These are phyloP conservation scores for Dasypolia templi DNA, from an alignment of 2,888 invertebrate species.

Conservation along the genomic window DNA sequence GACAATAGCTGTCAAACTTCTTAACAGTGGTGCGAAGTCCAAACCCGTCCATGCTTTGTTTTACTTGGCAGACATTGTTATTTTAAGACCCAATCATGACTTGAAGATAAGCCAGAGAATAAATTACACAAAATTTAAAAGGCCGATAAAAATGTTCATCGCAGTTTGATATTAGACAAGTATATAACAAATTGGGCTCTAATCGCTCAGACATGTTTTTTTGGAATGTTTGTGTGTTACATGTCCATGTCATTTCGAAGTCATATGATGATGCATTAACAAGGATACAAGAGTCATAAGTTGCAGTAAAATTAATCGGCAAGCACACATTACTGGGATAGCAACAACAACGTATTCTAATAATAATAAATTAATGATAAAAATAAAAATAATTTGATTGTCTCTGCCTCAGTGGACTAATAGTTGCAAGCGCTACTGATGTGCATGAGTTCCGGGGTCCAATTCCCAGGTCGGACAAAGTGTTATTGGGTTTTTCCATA, in stretches of 20 bases:
- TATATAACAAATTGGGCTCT: conserved; percentile 27
- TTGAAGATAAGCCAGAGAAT: conserved; percentile 41
- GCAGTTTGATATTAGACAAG: conserved; percentile 31
- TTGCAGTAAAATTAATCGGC: not conserved
- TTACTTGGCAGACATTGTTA: conserved; percentile 32
- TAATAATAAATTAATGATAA: not conserved
- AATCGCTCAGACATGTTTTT: conserved; percentile 10
- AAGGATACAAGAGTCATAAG: not conserved
- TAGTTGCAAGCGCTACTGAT: not conserved
- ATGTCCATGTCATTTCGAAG: not conserved
- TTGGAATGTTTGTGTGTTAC: no score
- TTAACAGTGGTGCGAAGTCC: conserved; percentile 10
- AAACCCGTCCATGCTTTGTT: conserved; percentile 32
- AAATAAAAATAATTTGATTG: not conserved
- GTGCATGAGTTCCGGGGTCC: not conserved
- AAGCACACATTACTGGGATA: not conserved
- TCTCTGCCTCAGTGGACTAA: not conserved
- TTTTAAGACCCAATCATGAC: conserved; percentile 30
- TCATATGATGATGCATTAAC: not conserved
- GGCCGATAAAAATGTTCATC: not conserved
- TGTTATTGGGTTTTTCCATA: not conserved
- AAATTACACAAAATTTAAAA: conserved; percentile 45
- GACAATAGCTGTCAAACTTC: conserved; percentile 41
- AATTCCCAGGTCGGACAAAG: not conserved
- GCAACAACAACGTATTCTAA: not conserved